phyloP scores from a whole-genome alignment of 1,140 invertebrate species.

The Meloidogyne chitwoodi region DNA sequence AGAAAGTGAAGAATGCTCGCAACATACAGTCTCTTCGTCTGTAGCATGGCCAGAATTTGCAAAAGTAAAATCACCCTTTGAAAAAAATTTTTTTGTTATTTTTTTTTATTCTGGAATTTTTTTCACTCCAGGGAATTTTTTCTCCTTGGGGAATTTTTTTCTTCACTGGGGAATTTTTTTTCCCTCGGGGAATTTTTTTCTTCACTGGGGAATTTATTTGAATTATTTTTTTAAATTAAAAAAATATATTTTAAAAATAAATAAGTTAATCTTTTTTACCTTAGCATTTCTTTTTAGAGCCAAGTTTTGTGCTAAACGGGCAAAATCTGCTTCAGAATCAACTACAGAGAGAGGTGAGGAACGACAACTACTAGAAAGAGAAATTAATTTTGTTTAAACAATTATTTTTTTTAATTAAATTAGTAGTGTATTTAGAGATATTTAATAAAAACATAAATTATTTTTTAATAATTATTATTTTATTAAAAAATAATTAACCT shows the following conservation, averaged over 20 bases:
- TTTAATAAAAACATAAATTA: too few relatives aligned
- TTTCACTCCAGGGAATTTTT: too few relatives aligned
- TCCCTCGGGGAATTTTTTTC: too few relatives aligned
- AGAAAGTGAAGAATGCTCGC: not conserved
- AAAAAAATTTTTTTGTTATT: conserved; percentile 11
- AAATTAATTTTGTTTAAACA: not conserved
- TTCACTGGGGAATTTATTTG: too few relatives aligned
- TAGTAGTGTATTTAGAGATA: too few relatives aligned
- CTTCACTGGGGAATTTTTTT: too few relatives aligned
- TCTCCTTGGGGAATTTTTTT: too few relatives aligned
- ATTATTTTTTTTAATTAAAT: too few relatives aligned
- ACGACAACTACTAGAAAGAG: conserved; percentile 20
- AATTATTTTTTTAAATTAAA: too few relatives aligned
- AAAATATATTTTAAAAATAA: not conserved
- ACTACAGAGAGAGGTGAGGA: conserved; percentile 44
- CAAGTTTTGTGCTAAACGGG: conserved; percentile 56
- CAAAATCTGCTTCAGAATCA: conserved; percentile 59
- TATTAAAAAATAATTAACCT: too few relatives aligned
- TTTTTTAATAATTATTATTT: too few relatives aligned
- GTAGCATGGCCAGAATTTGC: conserved; percentile 34
- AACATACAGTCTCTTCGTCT: conserved; percentile 4
- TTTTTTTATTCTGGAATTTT: too few relatives aligned
- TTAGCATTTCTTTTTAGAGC: conserved; percentile 54
- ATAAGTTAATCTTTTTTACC: conserved; percentile 21
- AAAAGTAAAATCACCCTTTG: conserved; percentile 55